Evolutionary conservation across 2,888 invertebrate genomes (phyloP).

Genomic region (Mayetiola destructor): DNA sequence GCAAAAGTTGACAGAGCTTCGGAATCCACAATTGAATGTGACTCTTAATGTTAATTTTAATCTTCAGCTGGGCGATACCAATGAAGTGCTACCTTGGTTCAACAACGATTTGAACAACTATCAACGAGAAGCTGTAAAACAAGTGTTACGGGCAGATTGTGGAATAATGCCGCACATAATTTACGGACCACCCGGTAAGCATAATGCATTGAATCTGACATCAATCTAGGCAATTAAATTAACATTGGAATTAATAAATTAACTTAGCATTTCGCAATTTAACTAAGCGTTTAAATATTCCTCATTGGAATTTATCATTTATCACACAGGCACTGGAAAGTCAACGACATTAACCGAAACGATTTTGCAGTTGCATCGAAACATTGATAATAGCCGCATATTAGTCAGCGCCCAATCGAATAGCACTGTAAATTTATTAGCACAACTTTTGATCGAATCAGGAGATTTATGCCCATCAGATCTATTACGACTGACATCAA

Average conservation of each 20-base stretch:
- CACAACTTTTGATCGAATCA: constrained; percentile 61
- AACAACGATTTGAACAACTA: constrained; percentile 56
- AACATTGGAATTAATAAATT: not conserved
- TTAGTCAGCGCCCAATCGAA: constrained; percentile 82
- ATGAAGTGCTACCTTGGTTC: constrained; percentile 44
- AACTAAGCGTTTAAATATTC: not conserved
- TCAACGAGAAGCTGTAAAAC: constrained; percentile 65
- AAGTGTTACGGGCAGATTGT: constrained; percentile 59
- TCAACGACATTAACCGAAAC: constrained; percentile 74
- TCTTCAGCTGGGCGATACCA: constrained; percentile 21
- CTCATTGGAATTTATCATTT: not conserved
- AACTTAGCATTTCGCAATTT: not conserved
- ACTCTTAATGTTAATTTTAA: constrained; percentile 22
- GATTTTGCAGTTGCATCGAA: constrained; percentile 66
- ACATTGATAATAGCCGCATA: constrained; percentile 52
- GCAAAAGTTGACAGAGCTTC: constrained; percentile 26
- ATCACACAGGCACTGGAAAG: constrained; percentile 49
- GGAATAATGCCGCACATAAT: constrained; percentile 73
- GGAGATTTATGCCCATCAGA: constrained; percentile 45
- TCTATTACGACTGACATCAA: constrained; percentile 61
- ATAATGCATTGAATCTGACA: no score
- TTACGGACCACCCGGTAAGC: constrained; percentile 66
- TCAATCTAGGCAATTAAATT: no score
- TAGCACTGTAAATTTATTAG: constrained; percentile 76
- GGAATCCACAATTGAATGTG: constrained; percentile 25